Base-by-base conservation (phyloP, 2,113 vertebrate species). In the Marcusenius ussheri region DNA sequence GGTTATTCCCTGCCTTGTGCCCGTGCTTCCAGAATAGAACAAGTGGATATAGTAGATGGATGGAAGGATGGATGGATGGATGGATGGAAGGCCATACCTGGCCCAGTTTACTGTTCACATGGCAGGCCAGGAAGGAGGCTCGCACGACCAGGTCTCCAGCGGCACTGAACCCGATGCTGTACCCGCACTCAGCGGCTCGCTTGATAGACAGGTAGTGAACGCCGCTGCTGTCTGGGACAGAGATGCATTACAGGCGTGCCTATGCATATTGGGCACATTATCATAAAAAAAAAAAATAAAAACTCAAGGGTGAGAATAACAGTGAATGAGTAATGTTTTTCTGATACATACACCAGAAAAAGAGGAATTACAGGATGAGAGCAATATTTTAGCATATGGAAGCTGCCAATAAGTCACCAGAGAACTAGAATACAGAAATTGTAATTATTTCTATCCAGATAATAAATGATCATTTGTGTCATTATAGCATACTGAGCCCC, bases 51-150 rank as follows among this genome's bases (percentile, higher is more conserved):
- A 66, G 58, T 10, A 2, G n/a, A 66, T 0, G 24, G 58, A 11
- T 27, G 17, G 53, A 58, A 9, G 1, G 53, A 42, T 0, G 42
- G 19, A 53, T 53, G 51, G 51, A 51, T 5, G 19, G 53, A 56
- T 1, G 53, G 53, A 56, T 24, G 17, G 5, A 56, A 24, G 1
- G 58, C 10, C 62, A 35, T 77, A 80, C 74, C 66, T 91, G 50
- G 21, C 42, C 24, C 83, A 47, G 42, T 84, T 84, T 45, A 56
- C 90, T 91, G n/a, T 91, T 70, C 53, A 92, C 93, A 58, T 91
- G n/a, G 46, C 93, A 92, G 21, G 91, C 91, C 46, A 93, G 66
- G 89, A 90, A 93, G 4, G 93, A 93, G 15, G 89, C 91, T 4
- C 93, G 62, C 15, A 93, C 35, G 2, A 88, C 62, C n/a, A 92